Evolutionary conservation across 2,888 invertebrate species (phyloP).

Genomic region (Pachliopta kotzebuea): DNA sequence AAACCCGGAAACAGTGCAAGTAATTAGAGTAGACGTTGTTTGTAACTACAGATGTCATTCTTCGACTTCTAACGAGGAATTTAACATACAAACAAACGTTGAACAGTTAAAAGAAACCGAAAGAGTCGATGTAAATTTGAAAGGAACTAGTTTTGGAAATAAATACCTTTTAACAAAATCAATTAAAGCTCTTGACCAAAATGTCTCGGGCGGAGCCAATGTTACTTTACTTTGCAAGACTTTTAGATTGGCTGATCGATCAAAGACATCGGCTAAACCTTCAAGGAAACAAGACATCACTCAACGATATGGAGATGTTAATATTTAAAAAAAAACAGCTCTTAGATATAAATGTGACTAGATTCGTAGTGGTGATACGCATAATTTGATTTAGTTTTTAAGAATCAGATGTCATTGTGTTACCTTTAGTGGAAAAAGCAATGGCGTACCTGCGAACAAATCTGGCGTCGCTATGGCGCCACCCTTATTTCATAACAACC

Average conservation of each 20-base stretch:
- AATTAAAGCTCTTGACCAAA: slow-evolving; percentile 63
- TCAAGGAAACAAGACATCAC: background rate
- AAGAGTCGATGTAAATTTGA: slow-evolving; percentile 41
- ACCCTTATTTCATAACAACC: slow-evolving; percentile 42
- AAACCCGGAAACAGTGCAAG: slow-evolving; percentile 72
- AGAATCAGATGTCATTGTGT: slow-evolving; percentile 25
- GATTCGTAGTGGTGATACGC: background rate
- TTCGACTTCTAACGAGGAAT: slow-evolving; percentile 48
- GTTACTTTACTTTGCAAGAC: slow-evolving; percentile 73
- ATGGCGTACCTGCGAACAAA: slow-evolving; percentile 53
- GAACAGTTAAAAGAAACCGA: slow-evolving; percentile 33
- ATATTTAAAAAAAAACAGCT: background rate
- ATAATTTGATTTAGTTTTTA: slow-evolving; percentile 27
- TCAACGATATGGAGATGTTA: background rate
- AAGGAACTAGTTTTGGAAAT: slow-evolving; percentile 50
- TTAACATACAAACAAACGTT: slow-evolving; percentile 37
- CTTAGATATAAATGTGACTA: background rate
- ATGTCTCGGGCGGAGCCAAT: slow-evolving; percentile 61
- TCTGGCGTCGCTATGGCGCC: slow-evolving; percentile 62
- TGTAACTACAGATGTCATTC: slow-evolving; percentile 55
- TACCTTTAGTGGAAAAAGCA: slow-evolving; percentile 27
- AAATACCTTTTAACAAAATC: slow-evolving; percentile 68
- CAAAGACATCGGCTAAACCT: slow-evolving; percentile 32
- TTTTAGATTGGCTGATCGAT: slow-evolving; percentile 60
- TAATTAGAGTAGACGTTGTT: slow-evolving; percentile 74